phyloP scores from a whole-genome alignment of 1,140 invertebrate species.

The Proctacanthus coquilletti region DNA sequence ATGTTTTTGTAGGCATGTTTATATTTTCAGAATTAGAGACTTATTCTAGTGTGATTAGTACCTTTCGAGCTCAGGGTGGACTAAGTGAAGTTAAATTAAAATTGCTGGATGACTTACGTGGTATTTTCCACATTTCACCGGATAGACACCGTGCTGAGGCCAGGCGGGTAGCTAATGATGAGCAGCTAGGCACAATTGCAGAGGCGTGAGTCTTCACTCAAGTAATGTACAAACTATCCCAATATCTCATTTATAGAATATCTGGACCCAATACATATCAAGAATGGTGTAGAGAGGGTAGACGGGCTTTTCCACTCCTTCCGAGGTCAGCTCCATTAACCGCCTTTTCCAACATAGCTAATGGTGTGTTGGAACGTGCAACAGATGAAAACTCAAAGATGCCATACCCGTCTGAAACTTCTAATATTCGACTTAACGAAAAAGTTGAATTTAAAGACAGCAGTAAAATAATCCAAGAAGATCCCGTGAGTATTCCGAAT shows the following conservation, averaged over 20 bases:
- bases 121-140: constrained; percentile 67
- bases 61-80: constrained; percentile 79
- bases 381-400: constrained; percentile 34
- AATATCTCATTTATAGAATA: constrained; percentile 40
- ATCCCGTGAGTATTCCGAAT: no score
- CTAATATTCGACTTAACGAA: no score
- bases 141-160: constrained; percentile 84
- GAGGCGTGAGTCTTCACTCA: constrained; percentile 49
- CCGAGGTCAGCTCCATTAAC: constrained; percentile 67
- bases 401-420: constrained; percentile 24
- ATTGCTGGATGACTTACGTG: constrained; percentile 64
- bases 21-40: constrained; percentile 67
- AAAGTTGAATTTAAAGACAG: no score
- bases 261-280: constrained; percentile 61
- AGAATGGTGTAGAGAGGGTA: constrained; percentile 76
- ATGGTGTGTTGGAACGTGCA: constrained; percentile 37
- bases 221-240: constrained; percentile 12
- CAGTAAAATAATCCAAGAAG: no score
- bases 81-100: constrained; percentile 71
- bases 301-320: constrained; percentile 63
- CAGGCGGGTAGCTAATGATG: constrained; percentile 77
- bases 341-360: constrained; percentile 69
- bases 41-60: constrained; percentile 74
- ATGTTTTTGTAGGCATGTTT: not conserved
- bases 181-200: constrained; percentile 72